These are phyloP conservation scores for Furcula furcula DNA, from an alignment of 2,888 invertebrate species.

Conservation along the genomic window DNA sequence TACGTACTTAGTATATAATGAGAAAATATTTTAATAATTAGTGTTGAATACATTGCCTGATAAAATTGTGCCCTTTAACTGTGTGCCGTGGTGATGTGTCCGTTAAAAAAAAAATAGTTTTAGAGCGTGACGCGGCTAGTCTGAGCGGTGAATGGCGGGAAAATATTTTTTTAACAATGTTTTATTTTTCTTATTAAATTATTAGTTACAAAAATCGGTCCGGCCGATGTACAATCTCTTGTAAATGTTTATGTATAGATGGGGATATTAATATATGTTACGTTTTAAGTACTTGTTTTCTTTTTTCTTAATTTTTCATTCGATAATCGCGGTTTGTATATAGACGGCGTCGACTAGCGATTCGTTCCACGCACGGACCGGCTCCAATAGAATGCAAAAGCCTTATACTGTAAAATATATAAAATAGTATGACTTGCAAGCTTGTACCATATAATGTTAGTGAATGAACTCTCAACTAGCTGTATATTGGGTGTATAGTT, in stretches of 20 bases:
- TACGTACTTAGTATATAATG: constrained; percentile 51
- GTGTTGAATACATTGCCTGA: constrained; percentile 59
- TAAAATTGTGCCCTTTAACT: constrained; percentile 67
- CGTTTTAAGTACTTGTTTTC: constrained; percentile 57
- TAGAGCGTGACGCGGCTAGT: constrained; percentile 37
- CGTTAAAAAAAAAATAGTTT: constrained; percentile 34
- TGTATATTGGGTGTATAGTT: constrained; percentile 81
- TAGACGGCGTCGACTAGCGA: constrained; percentile 42
- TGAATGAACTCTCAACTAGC: constrained; percentile 66
- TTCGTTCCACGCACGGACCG: constrained; percentile 37
- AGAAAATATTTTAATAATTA: constrained; percentile 43
- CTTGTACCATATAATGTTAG: constrained; percentile 72
- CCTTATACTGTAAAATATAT: constrained; percentile 75
- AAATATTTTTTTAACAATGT: constrained; percentile 32
- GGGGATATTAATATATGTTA: constrained; percentile 79
- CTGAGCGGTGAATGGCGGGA: constrained; percentile 33
- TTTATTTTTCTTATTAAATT: constrained; percentile 54
- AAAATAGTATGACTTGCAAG: constrained; percentile 59
- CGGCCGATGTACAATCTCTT: constrained; percentile 72
- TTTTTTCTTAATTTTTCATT: constrained; percentile 47
- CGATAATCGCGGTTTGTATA: constrained; percentile 53
- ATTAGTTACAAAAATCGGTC: constrained; percentile 56
- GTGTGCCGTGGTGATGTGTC: constrained; percentile 59
- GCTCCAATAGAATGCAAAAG: constrained; percentile 62
- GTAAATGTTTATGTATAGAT: constrained; percentile 78